Percentiles rank a stretch among this genome's conserved stretches.
phyloP scores from a whole-genome alignment of 37 sponge, comb jelly and placozoan genomes.

The Amphimedon queenslandica region DNA sequence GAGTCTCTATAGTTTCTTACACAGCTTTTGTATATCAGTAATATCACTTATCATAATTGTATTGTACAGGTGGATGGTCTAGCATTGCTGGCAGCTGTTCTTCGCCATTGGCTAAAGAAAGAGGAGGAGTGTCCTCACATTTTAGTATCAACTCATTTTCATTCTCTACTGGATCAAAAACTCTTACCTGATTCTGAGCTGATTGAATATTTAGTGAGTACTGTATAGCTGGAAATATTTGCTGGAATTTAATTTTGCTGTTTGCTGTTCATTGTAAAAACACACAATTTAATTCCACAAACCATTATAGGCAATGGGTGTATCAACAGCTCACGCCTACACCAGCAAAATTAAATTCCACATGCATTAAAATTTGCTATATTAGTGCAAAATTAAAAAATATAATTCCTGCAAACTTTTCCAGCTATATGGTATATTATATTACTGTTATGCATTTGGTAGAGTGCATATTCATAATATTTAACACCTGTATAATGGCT shows the following conservation, averaged over 20 bases:
- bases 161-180: slow-evolving; percentile 72
- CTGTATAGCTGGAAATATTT: too few relatives aligned
- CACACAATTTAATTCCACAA: too few relatives aligned
- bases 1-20: too few relatives aligned
- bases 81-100: slow-evolving; percentile 64
- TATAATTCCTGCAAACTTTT: too few relatives aligned
- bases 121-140: slow-evolving; percentile 75
- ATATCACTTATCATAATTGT: too few relatives aligned
- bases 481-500: neutral
- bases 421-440: too few relatives aligned
- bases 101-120: slow-evolving; percentile 70
- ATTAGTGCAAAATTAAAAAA: too few relatives aligned
- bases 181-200: slow-evolving; percentile 70
- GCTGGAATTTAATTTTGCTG: too few relatives aligned
- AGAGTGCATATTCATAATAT: neutral
- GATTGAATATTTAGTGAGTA: slow-evolving; percentile 76
- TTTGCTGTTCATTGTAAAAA: too few relatives aligned
- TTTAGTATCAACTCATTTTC: slow-evolving; percentile 96
- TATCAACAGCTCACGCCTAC: neutral
- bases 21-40: too few relatives aligned
- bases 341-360: neutral
- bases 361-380: neutral
- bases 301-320: too few relatives aligned
- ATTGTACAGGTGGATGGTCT: slow-evolving; percentile 92
- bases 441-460: too few relatives aligned